phyloP scores from a whole-genome alignment of 2,888 invertebrate species.

The Venustoraphidia nigricollis region DNA sequence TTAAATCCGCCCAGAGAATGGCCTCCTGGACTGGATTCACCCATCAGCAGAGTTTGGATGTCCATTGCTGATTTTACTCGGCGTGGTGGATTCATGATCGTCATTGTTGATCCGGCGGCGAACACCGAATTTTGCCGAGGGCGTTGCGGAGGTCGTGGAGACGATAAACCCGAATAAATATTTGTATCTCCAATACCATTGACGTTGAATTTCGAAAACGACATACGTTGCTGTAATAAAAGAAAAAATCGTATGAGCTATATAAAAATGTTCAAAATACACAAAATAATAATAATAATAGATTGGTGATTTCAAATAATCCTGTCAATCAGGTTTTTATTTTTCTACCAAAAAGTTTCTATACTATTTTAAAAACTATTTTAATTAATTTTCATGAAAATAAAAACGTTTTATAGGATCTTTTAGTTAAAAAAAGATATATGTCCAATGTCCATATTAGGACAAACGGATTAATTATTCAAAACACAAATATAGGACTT shows the following conservation, averaged over 20 bases:
- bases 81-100: slow-evolving; percentile 51
- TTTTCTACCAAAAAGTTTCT: too few relatives aligned
- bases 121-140: slow-evolving; percentile 75
- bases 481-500: too few relatives aligned
- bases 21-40: slow-evolving; percentile 24
- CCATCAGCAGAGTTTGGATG: slow-evolving; percentile 54
- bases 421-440: too few relatives aligned
- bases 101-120: slow-evolving; percentile 53
- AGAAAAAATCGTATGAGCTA: slow-evolving; percentile 6
- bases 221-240: slow-evolving; percentile 46
- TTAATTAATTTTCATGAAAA: too few relatives aligned
- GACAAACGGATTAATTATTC: too few relatives aligned
- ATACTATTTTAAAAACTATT: too few relatives aligned
- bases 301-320: neutral
- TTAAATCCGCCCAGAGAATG: slow-evolving; percentile 15
- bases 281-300: neutral
- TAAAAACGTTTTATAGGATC: too few relatives aligned
- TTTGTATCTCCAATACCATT: slow-evolving; percentile 40
- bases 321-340: neutral
- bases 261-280: neutral
- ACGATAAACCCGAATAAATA: slow-evolving; percentile 25
- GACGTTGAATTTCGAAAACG: slow-evolving; percentile 50
- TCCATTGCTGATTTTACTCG: slow-evolving; percentile 74
- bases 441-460: too few relatives aligned
- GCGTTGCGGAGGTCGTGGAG: slow-evolving; percentile 27